Evolutionary conservation across 2,888 invertebrate genomes (phyloP).

Genomic region (Amphipoea oculea): DNA sequence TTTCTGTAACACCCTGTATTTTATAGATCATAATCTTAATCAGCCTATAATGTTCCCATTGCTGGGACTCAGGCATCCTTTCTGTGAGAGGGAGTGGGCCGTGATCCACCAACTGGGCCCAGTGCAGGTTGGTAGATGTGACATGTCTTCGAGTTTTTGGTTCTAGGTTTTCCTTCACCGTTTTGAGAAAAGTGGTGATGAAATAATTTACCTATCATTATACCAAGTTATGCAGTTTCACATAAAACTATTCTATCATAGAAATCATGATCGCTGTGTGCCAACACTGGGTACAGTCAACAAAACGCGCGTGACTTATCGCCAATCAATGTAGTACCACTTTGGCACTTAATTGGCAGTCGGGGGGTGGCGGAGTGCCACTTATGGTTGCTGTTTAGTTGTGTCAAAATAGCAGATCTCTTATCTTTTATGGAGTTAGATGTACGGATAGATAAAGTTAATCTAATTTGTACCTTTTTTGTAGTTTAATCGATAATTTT

Average conservation of each 20-base stretch:
- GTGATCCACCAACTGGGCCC: too few species aligned
- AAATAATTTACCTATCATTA: not conserved
- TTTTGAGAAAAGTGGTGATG: too few species aligned
- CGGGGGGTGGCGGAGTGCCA: slow-evolving; percentile 46
- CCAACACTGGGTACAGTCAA: not conserved
- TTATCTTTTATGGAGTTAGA: slow-evolving; percentile 39
- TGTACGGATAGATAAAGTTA: not conserved
- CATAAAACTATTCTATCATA: not conserved
- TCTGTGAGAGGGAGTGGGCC: too few species aligned
- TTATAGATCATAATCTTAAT: too few species aligned
- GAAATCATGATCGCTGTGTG: slow-evolving; percentile 7
- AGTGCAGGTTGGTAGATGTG: too few species aligned
- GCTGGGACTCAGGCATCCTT: too few species aligned
- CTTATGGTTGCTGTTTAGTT: slow-evolving; percentile 32
- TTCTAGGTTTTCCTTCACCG: too few species aligned
- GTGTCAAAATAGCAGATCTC: slow-evolving; percentile 51
- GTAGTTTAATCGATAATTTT: not conserved
- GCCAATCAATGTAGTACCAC: slow-evolving; percentile 53
- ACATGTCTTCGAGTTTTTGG: too few species aligned
- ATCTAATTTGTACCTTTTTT: slow-evolving; percentile 5
- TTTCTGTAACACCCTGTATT: too few species aligned
- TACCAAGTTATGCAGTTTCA: not conserved
- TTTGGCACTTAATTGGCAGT: slow-evolving; percentile 54
- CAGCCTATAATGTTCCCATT: not conserved
- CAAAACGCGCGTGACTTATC: slow-evolving; percentile 58